Evolutionary conservation across 2,797 vertebrate species (phyloP).

Genomic region (Momotus momota): DNA sequence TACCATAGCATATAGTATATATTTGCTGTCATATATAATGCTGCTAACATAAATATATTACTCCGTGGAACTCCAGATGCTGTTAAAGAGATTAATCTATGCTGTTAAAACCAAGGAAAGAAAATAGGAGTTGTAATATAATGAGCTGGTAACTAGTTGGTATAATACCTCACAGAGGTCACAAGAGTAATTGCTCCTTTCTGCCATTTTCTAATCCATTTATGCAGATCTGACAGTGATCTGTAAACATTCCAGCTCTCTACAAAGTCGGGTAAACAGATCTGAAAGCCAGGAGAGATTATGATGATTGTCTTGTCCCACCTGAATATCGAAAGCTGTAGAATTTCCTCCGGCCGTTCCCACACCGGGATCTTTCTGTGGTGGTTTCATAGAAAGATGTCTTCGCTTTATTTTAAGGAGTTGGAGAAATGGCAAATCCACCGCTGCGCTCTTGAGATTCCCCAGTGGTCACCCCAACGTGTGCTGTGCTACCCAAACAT

Average conservation of each 20-base stretch:
- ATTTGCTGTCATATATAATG: conserved; percentile 39
- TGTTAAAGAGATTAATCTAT: conserved; percentile 10
- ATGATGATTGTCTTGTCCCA: conserved; percentile 21
- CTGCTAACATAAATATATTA: conserved; percentile 53
- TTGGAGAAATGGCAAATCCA: neutral
- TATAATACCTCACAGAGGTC: conserved; percentile 20
- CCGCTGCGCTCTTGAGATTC: neutral
- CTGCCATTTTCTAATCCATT: conserved; percentile 51
- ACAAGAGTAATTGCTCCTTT: conserved; percentile 44
- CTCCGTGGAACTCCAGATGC: conserved; percentile 20
- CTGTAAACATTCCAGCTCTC: conserved; percentile 40
- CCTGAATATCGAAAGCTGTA: conserved; percentile 9
- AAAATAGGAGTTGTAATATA: conserved; percentile 31
- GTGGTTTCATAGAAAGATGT: neutral
- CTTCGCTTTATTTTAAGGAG: neutral
- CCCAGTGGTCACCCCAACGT: neutral
- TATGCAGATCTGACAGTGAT: conserved; percentile 63
- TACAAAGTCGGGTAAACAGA: conserved; percentile 31
- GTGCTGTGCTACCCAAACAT: neutral
- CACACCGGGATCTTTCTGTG: neutral
- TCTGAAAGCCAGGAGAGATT: conserved; percentile 37
- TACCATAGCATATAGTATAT: conserved; percentile 5
- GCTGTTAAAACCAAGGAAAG: conserved; percentile 27
- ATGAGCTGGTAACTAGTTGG: conserved; percentile 29
- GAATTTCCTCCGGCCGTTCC: neutral